Evolutionary conservation across 2,113 vertebrate genomes (phyloP).

Genomic region (Etheostoma cragini): DNA sequence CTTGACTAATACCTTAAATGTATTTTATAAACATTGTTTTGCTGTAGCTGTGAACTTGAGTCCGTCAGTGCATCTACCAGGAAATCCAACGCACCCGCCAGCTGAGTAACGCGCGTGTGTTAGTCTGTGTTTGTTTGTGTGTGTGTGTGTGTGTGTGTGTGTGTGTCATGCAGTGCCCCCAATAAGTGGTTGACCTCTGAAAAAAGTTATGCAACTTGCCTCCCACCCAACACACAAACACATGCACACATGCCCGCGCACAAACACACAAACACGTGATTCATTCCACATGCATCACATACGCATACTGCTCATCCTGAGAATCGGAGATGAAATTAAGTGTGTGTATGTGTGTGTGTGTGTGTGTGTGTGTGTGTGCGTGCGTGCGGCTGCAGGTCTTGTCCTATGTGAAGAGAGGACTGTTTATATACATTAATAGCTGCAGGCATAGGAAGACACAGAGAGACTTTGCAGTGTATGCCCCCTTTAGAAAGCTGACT

Average conservation of each 20-base stretch:
- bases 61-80: constrained; percentile 7
- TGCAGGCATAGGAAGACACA: not conserved
- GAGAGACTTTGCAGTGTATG: not conserved
- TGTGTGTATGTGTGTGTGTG: constrained; percentile 12
- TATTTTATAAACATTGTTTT: not conserved
- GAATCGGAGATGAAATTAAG: constrained; percentile 35
- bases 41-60: not conserved
- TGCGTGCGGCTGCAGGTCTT: constrained; percentile 8
- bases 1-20: no score
- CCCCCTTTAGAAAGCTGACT: constrained; percentile 16
- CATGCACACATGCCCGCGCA: no score
- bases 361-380: constrained; percentile 5
- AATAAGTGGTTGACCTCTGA: constrained; percentile 61
- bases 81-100: constrained; percentile 13
- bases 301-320: constrained; percentile 9
- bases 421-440: constrained; percentile 6
- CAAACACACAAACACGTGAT: constrained; percentile 25
- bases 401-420: constrained; percentile 8
- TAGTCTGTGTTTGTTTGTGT: constrained; percentile 11
- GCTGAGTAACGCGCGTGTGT: constrained; percentile 42
- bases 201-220: constrained; percentile 64
- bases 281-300: constrained; percentile 44
- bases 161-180: constrained; percentile 54
- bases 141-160: constrained; percentile 14
- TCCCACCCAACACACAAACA: constrained; percentile 34